These are phyloP conservation scores for Serrognathus titanus DNA, from an alignment of 2,888 invertebrate genomes.

Conservation along the genomic window DNA sequence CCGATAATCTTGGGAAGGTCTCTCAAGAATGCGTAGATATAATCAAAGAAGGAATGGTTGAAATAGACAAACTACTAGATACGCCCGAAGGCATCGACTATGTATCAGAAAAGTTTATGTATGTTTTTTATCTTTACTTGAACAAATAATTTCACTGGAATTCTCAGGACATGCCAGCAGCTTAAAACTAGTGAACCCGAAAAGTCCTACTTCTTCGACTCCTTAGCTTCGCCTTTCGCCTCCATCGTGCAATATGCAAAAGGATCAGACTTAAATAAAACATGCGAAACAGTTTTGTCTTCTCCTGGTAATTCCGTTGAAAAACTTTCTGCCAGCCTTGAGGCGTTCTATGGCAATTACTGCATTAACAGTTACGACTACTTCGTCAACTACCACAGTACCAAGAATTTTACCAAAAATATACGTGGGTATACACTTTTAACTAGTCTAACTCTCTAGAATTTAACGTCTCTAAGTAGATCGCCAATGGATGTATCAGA, in stretches of 20 bases:
- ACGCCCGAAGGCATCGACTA: slow-evolving; percentile 38
- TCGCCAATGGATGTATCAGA: slow-evolving; percentile 79
- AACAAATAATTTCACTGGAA: background rate
- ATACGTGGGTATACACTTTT: slow-evolving; percentile 2
- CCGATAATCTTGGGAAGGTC: slow-evolving; percentile 47
- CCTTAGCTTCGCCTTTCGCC: slow-evolving; percentile 20
- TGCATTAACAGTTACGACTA: slow-evolving; percentile 24
- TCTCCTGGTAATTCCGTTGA: slow-evolving; percentile 16
- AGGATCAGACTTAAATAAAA: slow-evolving; percentile 9
- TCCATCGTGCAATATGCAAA: slow-evolving; percentile 26
- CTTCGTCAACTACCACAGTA: slow-evolving; percentile 13
- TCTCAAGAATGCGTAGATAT: slow-evolving; percentile 45
- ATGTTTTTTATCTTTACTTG: slow-evolving; percentile 23
- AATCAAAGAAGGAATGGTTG: slow-evolving; percentile 46
- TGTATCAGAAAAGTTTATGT: slow-evolving; percentile 52
- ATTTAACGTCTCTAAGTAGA: slow-evolving; percentile 16
- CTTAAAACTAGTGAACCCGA: slow-evolving; percentile 34
- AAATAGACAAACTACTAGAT: slow-evolving; percentile 40
- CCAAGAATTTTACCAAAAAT: slow-evolving; percentile 8
- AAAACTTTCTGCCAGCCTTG: slow-evolving; percentile 21
- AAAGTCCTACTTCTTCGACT: slow-evolving; percentile 22
- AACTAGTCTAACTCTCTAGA: background rate
- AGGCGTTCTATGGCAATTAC: slow-evolving; percentile 2
- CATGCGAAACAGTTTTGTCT: slow-evolving; percentile 16
- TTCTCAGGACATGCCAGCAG: slow-evolving; percentile 46